Conservation (phyloP, 2,113 vertebrate species). For the Alces alces region DNA sequence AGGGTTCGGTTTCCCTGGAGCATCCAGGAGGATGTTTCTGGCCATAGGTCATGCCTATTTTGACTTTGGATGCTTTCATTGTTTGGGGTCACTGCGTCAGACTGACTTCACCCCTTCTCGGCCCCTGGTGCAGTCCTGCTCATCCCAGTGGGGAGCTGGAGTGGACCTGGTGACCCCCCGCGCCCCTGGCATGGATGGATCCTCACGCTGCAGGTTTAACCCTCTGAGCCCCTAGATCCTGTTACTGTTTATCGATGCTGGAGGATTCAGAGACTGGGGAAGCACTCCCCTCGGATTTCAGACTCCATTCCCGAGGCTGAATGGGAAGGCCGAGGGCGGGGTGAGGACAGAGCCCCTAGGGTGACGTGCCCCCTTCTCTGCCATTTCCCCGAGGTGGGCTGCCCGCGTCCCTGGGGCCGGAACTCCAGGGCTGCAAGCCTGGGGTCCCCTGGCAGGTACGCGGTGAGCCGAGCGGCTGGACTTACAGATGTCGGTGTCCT, state of each 20-base stretch:
- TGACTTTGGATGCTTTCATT: neutral
- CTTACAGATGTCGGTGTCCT: neutral
- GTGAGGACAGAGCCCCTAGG: neutral
- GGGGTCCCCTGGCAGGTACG: neutral
- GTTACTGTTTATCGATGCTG: neutral
- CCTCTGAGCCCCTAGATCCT: neutral
- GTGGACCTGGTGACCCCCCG: fast-evolving
- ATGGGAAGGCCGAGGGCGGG: fast-evolving
- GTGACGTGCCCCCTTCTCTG: neutral
- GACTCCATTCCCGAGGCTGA: neutral
- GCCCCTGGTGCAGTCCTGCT: neutral
- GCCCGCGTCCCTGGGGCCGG: fast-evolving
- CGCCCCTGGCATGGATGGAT: fast-evolving
- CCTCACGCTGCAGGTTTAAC: neutral
- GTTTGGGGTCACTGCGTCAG: neutral
- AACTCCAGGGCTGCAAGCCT: neutral
- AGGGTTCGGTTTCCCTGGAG: neutral
- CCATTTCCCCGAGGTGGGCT: neutral
- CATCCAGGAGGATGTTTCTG: neutral
- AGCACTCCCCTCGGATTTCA: neutral
- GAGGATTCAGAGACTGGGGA: fast-evolving
- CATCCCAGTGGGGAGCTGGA: neutral
- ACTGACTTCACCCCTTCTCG: neutral
- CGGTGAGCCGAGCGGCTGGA: neutral
- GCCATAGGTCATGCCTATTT: fast-evolving